Evolutionary conservation across 2,797 vertebrate species (phyloP).

Genomic region (Otus scops): DNA sequence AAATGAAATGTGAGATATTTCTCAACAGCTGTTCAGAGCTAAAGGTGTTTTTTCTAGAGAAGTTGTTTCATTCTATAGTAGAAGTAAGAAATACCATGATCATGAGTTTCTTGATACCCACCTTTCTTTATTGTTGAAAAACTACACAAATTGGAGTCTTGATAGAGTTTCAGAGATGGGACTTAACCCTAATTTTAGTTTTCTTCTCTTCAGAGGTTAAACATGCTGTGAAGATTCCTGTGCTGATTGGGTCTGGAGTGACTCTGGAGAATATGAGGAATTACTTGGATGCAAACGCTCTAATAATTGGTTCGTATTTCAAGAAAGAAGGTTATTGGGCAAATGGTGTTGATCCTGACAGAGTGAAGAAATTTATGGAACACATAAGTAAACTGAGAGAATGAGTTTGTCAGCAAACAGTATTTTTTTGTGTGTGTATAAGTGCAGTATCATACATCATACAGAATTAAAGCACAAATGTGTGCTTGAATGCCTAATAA

Average conservation of each 20-base stretch:
- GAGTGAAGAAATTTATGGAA: constrained; percentile 83
- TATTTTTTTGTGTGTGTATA: neutral
- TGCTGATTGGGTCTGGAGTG: constrained; percentile 87
- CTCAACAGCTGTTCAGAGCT: neutral
- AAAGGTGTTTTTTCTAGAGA: neutral
- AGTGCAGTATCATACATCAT: neutral
- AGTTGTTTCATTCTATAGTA: neutral
- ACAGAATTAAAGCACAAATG: neutral
- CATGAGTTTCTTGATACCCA: neutral
- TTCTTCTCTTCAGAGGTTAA: constrained; percentile 75
- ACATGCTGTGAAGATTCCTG: constrained; percentile 81
- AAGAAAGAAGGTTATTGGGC: constrained; percentile 85
- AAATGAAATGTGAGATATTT: neutral
- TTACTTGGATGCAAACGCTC: constrained; percentile 79
- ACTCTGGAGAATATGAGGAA: constrained; percentile 80
- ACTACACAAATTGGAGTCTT: neutral
- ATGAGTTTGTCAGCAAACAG: constrained; percentile 18
- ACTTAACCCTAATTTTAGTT: neutral
- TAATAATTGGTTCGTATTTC: constrained; percentile 88
- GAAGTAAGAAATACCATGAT: neutral
- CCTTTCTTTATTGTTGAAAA: neutral
- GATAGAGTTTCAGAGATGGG: neutral
- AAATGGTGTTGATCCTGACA: constrained; percentile 75
- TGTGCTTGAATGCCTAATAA: neutral
- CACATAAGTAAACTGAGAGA: constrained; percentile 72